These are phyloP conservation scores for Mormyrus hasselquistii DNA, from an alignment of 2,797 vertebrate species.

Conservation along the genomic window DNA sequence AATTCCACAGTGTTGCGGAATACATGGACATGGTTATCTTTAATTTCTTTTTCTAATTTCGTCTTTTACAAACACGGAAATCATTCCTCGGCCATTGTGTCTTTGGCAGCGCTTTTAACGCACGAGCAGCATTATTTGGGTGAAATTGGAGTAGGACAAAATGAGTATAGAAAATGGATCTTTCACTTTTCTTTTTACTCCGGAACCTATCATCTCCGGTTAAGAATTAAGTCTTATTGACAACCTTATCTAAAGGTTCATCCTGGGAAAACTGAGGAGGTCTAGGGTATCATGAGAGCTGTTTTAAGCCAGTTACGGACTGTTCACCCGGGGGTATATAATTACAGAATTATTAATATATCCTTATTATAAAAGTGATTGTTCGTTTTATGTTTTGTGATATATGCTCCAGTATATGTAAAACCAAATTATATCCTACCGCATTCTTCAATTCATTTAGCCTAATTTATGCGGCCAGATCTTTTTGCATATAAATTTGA, in stretches of 20 bases:
- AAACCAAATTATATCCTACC: neutral
- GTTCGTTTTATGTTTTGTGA: neutral
- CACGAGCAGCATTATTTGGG: neutral
- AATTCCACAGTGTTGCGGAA: neutral
- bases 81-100: neutral
- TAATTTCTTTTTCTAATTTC: neutral
- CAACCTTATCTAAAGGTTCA: neutral
- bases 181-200: constrained; percentile 8
- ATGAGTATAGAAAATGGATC: neutral
- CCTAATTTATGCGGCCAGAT: neutral
- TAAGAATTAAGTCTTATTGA: constrained; percentile 12
- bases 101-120: neutral
- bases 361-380: neutral
- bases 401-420: neutral
- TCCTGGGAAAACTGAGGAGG: neutral
- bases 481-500: neutral
- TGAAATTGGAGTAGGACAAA: neutral
- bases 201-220: neutral
- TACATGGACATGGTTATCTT: neutral
- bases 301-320: neutral
- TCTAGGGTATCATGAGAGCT: neutral
- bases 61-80: neutral
- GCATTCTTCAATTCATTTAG: neutral
- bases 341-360: neutral
- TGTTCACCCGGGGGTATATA: neutral